These are phyloP conservation scores for Meles meles DNA, from an alignment of 2,113 vertebrate genomes.

Conservation along the genomic window DNA sequence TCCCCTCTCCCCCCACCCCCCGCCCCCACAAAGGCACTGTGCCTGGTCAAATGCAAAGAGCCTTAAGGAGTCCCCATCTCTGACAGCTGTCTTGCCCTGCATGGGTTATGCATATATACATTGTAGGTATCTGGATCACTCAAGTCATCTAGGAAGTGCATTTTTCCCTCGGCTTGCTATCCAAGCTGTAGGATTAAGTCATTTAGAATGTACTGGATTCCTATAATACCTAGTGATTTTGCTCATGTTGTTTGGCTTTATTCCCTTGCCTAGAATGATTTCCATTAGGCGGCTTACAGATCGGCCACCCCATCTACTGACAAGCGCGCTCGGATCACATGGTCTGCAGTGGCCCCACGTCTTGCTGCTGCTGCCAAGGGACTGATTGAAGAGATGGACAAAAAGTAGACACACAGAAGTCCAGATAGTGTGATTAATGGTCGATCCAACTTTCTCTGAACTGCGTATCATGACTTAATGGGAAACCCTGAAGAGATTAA, in stretches of 20 bases:
- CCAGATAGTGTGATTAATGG: constrained; percentile 91
- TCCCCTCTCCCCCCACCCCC: rapidly evolving
- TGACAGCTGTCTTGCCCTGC: background rate
- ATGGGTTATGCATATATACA: background rate
- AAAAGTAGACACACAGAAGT: constrained; percentile 89
- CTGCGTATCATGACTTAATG: constrained; percentile 92
- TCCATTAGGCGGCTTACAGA: constrained; percentile 88
- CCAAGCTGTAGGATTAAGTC: constrained; percentile 38
- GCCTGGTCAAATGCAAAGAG: background rate
- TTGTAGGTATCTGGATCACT: background rate
- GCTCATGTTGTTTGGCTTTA: constrained; percentile 82
- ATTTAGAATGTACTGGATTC: constrained; percentile 50
- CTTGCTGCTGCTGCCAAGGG: constrained; percentile 87
- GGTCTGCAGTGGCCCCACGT: constrained; percentile 78
- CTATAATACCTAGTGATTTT: constrained; percentile 60
- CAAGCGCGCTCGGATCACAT: constrained; percentile 88
- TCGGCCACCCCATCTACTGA: constrained; percentile 87
- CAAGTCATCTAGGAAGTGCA: background rate
- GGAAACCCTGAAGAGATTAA: constrained; percentile 88
- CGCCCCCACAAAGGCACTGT: background rate
- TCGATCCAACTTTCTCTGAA: constrained; percentile 89
- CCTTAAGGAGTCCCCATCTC: background rate
- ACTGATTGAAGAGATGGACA: constrained; percentile 95
- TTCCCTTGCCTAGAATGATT: constrained; percentile 88
- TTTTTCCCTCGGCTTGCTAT: background rate